Evolutionary conservation across 2,113 vertebrate species (phyloP), one percentile per base, ranked within the genome.

Genomic region (Marmota monax): DNA sequence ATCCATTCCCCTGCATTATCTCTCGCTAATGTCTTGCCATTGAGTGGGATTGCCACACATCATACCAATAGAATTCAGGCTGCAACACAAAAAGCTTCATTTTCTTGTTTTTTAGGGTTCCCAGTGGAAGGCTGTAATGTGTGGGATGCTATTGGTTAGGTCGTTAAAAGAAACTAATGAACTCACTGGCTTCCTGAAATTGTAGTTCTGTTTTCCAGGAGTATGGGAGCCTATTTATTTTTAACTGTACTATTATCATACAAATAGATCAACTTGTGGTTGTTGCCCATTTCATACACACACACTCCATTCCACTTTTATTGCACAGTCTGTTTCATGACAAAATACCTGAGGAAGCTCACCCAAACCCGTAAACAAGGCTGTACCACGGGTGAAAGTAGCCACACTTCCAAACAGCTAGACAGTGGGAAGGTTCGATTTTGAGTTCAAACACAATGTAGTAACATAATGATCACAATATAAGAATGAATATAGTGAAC

Each of bases 241-340:
- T 94, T 95, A 96, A 94, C 91, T 90, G 20, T 29, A 92, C 70
- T 27, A 58, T 97, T 94, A 94, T 61, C 74, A 90, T 61, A 92
- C 42, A 97, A 45, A 51, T 92, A 94, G 92, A 98, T 88, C 61
- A 96, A 84, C 5, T 53, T 39, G 22, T 83, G 23, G 22, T 53
- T 82, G 42, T 79, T 78, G 51, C 1, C 70, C 42, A 96, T 90
- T 98, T 96, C 95, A 96, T 25, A 20, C 56, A 7, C 56, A 5
- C 1, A 0, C 17, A 25, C 6, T 67, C 72, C 83, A 65, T 53
- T 42, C 67, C 61, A 9, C 3, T 48, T 82, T 91, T 78, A 92
- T 8, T 23, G 29, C 78, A 63, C n/a, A 83, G 65, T 61, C 45
- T 90, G 20, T 78, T 70, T 18, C 48, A n/a, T 73, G 65, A 73